These are phyloP conservation scores for Bufo gargarizans DNA, from an alignment of 2,113 vertebrate species.

Conservation along the genomic window DNA sequence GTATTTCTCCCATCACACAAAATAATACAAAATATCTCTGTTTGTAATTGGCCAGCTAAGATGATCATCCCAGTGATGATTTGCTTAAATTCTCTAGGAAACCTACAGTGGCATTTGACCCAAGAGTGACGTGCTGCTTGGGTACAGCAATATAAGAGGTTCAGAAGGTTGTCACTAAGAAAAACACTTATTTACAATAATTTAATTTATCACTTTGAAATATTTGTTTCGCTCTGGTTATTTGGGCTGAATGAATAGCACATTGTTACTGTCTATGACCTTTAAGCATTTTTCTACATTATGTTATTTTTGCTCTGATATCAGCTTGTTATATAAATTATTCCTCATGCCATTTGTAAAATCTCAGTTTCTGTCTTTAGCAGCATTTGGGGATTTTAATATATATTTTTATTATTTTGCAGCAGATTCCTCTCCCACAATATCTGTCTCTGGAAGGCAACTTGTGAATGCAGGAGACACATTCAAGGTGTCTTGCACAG, in stretches of 20 bases:
- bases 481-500: slow-evolving; percentile 63
- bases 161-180: not conserved
- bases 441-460: slow-evolving; percentile 61
- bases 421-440: slow-evolving; percentile 67
- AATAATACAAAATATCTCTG: no score
- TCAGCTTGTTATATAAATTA: not conserved
- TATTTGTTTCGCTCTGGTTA: not conserved
- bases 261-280: not conserved
- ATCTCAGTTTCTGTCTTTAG: not conserved
- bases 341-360: not conserved
- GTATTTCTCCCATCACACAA: no score
- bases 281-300: not conserved
- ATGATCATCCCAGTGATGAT: no score
- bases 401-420: slow-evolving; percentile 62
- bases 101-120: no score
- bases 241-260: not conserved
- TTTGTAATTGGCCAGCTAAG: no score
- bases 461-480: slow-evolving; percentile 67
- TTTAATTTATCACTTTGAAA: not conserved
- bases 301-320: not conserved
- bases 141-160: not conserved
- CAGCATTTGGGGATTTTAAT: not conserved
- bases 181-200: not conserved
- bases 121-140: no score
- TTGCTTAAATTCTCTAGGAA: no score